Base-by-base conservation (phyloP, 2,797 vertebrate genomes). In the Psittacula echo region DNA sequence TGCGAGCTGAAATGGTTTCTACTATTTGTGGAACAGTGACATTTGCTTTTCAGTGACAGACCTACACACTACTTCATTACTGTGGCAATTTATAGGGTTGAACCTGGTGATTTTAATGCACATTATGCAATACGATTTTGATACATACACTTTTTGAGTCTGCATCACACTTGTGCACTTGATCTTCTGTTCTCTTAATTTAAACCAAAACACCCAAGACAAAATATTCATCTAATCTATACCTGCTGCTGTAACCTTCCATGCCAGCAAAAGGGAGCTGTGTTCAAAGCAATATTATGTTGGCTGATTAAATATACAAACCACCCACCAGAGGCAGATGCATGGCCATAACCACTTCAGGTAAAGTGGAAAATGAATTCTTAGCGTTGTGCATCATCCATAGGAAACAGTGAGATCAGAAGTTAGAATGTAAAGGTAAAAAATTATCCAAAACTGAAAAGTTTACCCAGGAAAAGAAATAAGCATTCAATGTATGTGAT, bases 291-390 rank as follows among this genome's bases (percentile, higher is more conserved):
- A 95, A 95, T 96, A 94, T 94, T 96, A 64, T 65, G 74, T 48
- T 96, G 87, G 73, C 87, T 96, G 48, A 81, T 93, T 96, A 96
- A 96, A 87, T 61, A 86, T 42, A 91, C 62, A 96, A 96, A 96
- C 71, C 75, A 95, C 68, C 12, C 60, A 92, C 77, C 61, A 56
- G 60, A 94, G 87, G 48, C 61, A 83, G 65, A 81, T 74, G 58
- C 75, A 79, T 21, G 91, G 54, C 76, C 14, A 16, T 72, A 87
- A 84, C 72, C 26, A 29, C 58, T 91, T 73, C 41, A 73, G 48
- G 81, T 58, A 88, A n/a, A 92, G 29, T 66, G 24, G 24, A 80
- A 96, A 95, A 96, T 29, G 89, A 92, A 71, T 94, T 71, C 79
- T 61, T 87, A 70, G 21, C 50, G 34, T 56, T 95, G 93, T 91